These are phyloP conservation scores for Stramonita haemastoma DNA, from an alignment of 2,888 invertebrate genomes.

Conservation along the genomic window DNA sequence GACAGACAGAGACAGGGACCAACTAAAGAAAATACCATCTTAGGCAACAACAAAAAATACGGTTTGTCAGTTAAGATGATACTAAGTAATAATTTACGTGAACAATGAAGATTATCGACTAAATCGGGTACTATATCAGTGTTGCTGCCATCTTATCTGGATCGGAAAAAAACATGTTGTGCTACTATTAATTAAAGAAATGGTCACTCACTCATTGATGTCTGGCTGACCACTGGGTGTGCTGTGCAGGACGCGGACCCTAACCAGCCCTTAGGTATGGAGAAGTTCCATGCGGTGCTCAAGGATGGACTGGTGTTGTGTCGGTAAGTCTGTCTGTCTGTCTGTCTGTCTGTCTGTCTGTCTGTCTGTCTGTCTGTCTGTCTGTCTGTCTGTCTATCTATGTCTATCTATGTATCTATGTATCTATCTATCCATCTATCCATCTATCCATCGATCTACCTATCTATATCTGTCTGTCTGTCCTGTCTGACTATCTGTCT, in stretches of 20 bases:
- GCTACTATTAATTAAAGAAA: background rate
- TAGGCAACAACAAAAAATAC: too few species aligned
- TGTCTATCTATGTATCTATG: background rate
- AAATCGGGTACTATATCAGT: too few species aligned
- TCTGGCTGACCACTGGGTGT: background rate
- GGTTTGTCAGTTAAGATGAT: too few species aligned
- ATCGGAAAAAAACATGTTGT: background rate
- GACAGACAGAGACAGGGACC: too few species aligned
- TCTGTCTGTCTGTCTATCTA: background rate
- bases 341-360: background rate
- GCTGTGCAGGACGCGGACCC: constrained; percentile 56
- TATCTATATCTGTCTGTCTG: background rate
- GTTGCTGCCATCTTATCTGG: background rate
- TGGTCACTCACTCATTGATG: background rate
- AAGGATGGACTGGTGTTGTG: constrained; percentile 38
- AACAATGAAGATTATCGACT: too few species aligned
- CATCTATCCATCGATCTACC: too few species aligned
- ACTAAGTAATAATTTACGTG: too few species aligned
- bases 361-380: background rate
- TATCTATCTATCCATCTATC: background rate
- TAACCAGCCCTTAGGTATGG: constrained; percentile 79
- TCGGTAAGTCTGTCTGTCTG: background rate
- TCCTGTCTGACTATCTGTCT: background rate
- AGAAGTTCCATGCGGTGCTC: constrained; percentile 91
- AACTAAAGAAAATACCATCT: too few species aligned